These are phyloP conservation scores for Tetrax tetrax DNA, from an alignment of 2,113 vertebrate species.

Conservation along the genomic window DNA sequence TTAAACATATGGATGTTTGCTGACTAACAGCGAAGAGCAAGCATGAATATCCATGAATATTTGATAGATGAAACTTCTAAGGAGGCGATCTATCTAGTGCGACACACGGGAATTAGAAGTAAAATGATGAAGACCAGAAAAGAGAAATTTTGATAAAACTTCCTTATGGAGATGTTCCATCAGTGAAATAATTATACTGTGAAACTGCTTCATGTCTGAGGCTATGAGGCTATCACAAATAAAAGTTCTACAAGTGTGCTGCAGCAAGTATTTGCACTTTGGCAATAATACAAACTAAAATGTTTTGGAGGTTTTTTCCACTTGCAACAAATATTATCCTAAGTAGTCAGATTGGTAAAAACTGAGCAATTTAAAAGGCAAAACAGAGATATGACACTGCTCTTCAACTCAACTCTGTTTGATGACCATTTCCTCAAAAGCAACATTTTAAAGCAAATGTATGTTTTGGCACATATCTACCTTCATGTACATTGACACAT, in stretches of 20 bases:
- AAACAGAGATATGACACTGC: neutral
- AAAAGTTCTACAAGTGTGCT: neutral
- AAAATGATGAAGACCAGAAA: neutral
- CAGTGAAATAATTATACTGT: neutral
- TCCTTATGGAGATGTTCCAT: neutral
- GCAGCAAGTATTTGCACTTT: neutral
- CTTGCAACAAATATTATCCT: neutral
- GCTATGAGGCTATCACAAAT: neutral
- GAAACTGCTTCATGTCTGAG: neutral
- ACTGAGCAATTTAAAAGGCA: neutral
- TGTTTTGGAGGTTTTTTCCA: neutral
- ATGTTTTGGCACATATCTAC: neutral
- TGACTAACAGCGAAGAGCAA: neutral
- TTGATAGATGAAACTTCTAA: neutral
- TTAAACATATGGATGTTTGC: neutral
- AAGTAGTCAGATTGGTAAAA: constrained; percentile 6
- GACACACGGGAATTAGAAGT: neutral
- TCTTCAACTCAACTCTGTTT: neutral
- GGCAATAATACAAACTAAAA: neutral
- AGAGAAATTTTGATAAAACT: neutral
- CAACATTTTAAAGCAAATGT: neutral
- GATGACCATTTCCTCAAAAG: neutral
- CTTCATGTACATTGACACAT: neutral
- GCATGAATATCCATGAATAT: neutral
- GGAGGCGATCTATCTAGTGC: neutral